Base-by-base conservation (phyloP, 2,888 invertebrate genomes). In the Eupithecia tripunctaria region DNA sequence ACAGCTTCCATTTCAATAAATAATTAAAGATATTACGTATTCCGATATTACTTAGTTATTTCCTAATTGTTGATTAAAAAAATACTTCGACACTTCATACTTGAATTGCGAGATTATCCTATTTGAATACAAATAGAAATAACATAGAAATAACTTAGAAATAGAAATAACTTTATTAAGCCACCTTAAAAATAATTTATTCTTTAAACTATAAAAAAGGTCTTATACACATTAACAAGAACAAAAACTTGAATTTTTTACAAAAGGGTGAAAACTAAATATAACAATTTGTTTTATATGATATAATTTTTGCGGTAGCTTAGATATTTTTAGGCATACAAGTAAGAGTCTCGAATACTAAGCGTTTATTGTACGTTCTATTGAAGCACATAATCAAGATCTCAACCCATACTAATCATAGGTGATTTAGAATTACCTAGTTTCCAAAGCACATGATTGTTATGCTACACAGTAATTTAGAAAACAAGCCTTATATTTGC, bases 341-440 rank as follows among this genome's bases (percentile, higher is more conserved):
- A n/a, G n/a, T n/a, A n/a, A n/a, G n/a, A n/a, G n/a, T n/a, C n/a
- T n/a, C n/a, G n/a, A n/a, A n/a, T 38, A 25, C 25, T n/a, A 25
- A 63, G 36, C 62, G 62, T 56, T 56, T 41, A 36, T 60, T 64
- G 29, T 71, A 64, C 56, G 60, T 21, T 43, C 29, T 36, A 60
- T 51, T 41, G 27, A 38, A 71, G 66, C 63, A 41, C 38, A 6
- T 63, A 72, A 74, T 67, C 68, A 69, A 67, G 71, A 74, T 72
- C 51, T 59, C 67, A 59, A 21, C 43, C 32, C 68, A 47, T 66
- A 69, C 36, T 74, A 74, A 74, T 74, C 60, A 71, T 43, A 60
- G 70, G 65, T 65, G 64, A 56, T 73, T 73, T 70, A 70, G 67
- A 70, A 68, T 68, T 71, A 71, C 71, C 65, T 51, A 43, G 70